These are phyloP conservation scores for Poeciliopsis retropinna DNA, from an alignment of 2,113 vertebrate genomes.

Conservation along the genomic window DNA sequence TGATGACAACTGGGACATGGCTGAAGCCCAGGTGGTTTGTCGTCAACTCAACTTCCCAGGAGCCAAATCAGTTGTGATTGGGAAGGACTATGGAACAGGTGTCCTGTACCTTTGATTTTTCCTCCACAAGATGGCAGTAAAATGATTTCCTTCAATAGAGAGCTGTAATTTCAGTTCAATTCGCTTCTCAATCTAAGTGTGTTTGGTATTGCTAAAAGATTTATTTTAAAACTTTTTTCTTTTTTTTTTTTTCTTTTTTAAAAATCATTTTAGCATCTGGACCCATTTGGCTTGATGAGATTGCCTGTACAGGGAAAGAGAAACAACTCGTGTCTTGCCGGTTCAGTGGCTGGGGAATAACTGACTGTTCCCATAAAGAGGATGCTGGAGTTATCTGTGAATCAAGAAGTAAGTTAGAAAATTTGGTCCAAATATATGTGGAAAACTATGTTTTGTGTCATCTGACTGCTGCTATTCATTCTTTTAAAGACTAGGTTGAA, in stretches of 20 bases:
- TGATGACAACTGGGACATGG: conserved; percentile 81
- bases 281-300: conserved; percentile 81
- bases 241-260: background rate
- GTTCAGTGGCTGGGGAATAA: conserved; percentile 75
- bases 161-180: background rate
- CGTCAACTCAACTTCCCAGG: conserved; percentile 77
- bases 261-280: conserved; percentile 56
- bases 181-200: background rate
- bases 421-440: background rate
- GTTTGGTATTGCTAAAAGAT: background rate
- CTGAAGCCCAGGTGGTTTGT: conserved; percentile 81
- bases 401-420: conserved; percentile 38
- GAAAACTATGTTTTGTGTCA: background rate
- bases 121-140: conserved; percentile 54
- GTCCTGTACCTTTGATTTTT: background rate
- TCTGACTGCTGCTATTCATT: background rate
- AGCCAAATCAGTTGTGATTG: conserved; percentile 57
- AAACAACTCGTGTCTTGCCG: conserved; percentile 68
- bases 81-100: conserved; percentile 76
- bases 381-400: conserved; percentile 80
- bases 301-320: conserved; percentile 79
- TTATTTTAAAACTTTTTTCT: background rate
- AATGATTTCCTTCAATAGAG: background rate
- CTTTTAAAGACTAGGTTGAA: too few relatives aligned
- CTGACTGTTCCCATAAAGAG: conserved; percentile 77